A percentile compares a stretch with the other conserved stretches of the same genome.
These are phyloP conservation scores for Ceyx erithaca DNA, from an alignment of 2,797 vertebrate species.

Conservation along the genomic window DNA sequence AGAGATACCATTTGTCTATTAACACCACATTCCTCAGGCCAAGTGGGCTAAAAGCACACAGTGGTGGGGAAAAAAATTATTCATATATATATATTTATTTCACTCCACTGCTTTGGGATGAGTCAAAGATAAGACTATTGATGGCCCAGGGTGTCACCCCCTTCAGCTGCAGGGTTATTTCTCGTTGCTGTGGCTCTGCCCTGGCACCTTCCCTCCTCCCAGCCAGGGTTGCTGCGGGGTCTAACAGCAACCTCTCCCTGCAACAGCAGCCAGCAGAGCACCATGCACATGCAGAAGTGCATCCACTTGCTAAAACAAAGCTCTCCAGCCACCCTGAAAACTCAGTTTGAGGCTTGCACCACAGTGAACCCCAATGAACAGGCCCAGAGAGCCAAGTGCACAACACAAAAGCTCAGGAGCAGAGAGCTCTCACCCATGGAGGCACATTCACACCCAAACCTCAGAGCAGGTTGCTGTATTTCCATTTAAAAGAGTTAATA, in stretches of 20 bases:
- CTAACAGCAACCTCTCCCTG: neutral
- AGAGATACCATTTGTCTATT: neutral
- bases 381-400: fast-evolving
- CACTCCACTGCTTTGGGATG: neutral
- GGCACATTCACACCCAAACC: neutral
- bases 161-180: neutral
- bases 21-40: neutral
- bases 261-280: neutral
- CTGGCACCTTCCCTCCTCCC: neutral
- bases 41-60: neutral
- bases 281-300: neutral
- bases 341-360: too few relatives aligned
- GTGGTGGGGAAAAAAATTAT: too few relatives aligned
- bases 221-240: neutral
- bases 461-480: neutral
- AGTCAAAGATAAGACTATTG: neutral
- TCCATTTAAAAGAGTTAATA: neutral
- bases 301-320: neutral
- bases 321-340: neutral
- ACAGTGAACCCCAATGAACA: neutral
- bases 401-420: neutral
- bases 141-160: neutral
- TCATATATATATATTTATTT: too few relatives aligned
- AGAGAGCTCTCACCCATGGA: neutral
- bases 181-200: neutral